These are phyloP conservation scores for Bettongia penicillata DNA, from an alignment of 2,113 vertebrate species.

Conservation along the genomic window DNA sequence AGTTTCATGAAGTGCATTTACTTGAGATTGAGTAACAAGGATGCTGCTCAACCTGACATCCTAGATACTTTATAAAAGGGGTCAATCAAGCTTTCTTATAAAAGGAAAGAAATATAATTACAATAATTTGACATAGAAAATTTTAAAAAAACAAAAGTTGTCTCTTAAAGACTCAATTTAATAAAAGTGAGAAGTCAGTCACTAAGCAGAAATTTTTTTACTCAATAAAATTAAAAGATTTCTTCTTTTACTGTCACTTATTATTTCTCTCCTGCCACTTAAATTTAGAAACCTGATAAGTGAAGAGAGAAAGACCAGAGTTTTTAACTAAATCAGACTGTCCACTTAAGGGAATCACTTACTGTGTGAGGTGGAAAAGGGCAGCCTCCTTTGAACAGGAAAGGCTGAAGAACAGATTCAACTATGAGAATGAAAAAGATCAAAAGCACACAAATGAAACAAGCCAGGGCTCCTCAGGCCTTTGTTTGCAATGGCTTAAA, in stretches of 20 bases:
- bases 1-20: not conserved
- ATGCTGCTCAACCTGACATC: slow-evolving; percentile 30
- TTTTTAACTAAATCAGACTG: slow-evolving; percentile 22
- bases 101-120: not conserved
- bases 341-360: not conserved
- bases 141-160: not conserved
- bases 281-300: slow-evolving; percentile 13
- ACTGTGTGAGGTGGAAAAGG: not conserved
- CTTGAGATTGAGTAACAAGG: slow-evolving; percentile 2
- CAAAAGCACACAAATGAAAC: slow-evolving; percentile 13
- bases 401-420: slow-evolving; percentile 16
- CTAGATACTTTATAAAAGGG: not conserved
- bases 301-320: not conserved
- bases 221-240: slow-evolving; percentile 44
- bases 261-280: slow-evolving; percentile 40
- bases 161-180: slow-evolving; percentile 9
- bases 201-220: slow-evolving; percentile 12
- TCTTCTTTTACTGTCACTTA: slow-evolving; percentile 30
- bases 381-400: slow-evolving; percentile 23
- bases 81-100: not conserved
- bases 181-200: not conserved
- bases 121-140: not conserved
- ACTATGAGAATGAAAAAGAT: not conserved
- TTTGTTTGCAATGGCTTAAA: not conserved
- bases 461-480: not conserved